A percentile compares a stretch with the other conserved stretches of the same genome.
Evolutionary conservation across 2,113 vertebrate genomes (phyloP).

Genomic region (Gnathonemus echidnorhynchus): DNA sequence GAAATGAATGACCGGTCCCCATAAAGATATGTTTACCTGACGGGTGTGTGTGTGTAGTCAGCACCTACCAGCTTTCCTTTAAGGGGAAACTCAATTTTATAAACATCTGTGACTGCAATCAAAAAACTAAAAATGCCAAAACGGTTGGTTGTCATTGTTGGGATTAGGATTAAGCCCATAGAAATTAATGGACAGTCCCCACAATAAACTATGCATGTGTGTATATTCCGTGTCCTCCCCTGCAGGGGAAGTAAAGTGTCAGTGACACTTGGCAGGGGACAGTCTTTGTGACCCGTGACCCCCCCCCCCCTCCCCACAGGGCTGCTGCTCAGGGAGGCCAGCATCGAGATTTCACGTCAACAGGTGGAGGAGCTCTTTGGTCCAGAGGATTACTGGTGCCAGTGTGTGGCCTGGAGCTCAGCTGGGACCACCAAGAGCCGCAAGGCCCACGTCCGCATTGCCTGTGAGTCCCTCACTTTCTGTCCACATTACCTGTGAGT

Average conservation of each 20-base stretch:
- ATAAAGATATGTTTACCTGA: too few species aligned
- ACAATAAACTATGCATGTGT: not conserved
- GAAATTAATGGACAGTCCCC: not conserved
- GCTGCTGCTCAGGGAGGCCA: slow-evolving; percentile 92
- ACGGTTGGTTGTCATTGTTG: not conserved
- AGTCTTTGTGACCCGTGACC: not conserved
- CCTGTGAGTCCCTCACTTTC: slow-evolving; percentile 51
- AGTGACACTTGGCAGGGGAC: not conserved
- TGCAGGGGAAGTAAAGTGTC: not conserved
- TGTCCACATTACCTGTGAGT: not conserved
- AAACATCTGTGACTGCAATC: not conserved
- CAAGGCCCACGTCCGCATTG: slow-evolving; percentile 91
- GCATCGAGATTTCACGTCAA: slow-evolving; percentile 93
- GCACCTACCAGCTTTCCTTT: too few species aligned
- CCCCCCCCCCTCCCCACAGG: slow-evolving; percentile 52
- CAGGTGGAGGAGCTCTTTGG: slow-evolving; percentile 96
- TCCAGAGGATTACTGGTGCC: slow-evolving; percentile 96
- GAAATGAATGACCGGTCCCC: too few species aligned
- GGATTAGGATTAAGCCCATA: not conserved
- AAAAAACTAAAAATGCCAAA: not conserved
- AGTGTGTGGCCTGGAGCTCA: slow-evolving; percentile 97
- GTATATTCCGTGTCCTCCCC: not conserved
- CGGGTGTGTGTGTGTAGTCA: not conserved
- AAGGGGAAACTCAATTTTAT: not conserved
- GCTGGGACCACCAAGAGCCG: slow-evolving; percentile 96